Conservation (phyloP, 2,113 vertebrate species). For the Thinocorus orbignyianus region DNA sequence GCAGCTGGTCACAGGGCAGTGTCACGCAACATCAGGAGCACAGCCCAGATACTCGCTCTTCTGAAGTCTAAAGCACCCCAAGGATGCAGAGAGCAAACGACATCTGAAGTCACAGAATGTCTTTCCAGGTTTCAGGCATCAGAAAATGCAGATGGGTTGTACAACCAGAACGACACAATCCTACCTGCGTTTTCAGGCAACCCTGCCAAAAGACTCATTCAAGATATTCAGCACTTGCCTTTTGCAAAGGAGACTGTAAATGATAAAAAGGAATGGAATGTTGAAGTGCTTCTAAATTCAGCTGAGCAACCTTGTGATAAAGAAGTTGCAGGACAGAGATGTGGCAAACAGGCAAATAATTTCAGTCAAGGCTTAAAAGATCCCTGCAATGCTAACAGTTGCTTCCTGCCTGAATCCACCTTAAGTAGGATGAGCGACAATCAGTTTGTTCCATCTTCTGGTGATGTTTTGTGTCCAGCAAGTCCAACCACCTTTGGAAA, state of each 20-base stretch:
- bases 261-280: constrained; percentile 39
- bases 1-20: background rate
- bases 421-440: background rate
- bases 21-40: constrained; percentile 73
- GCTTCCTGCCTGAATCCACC: background rate
- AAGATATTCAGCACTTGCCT: background rate
- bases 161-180: background rate
- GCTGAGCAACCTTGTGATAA: background rate
- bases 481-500: background rate
- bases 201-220: background rate
- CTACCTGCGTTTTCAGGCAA: background rate
- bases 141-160: background rate
- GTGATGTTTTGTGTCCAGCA: background rate
- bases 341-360: background rate
- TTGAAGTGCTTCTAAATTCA: background rate
- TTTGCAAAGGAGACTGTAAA: background rate
- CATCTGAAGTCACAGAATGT: background rate
- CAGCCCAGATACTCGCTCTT: constrained; percentile 76
- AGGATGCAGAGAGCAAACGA: background rate
- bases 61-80: constrained; percentile 49
- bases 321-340: background rate
- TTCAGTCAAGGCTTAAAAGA: background rate
- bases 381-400: background rate
- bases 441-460: background rate
- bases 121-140: background rate